phyloP scores from a whole-genome alignment of 2,888 invertebrate species.

The Phyto melanocephala region DNA sequence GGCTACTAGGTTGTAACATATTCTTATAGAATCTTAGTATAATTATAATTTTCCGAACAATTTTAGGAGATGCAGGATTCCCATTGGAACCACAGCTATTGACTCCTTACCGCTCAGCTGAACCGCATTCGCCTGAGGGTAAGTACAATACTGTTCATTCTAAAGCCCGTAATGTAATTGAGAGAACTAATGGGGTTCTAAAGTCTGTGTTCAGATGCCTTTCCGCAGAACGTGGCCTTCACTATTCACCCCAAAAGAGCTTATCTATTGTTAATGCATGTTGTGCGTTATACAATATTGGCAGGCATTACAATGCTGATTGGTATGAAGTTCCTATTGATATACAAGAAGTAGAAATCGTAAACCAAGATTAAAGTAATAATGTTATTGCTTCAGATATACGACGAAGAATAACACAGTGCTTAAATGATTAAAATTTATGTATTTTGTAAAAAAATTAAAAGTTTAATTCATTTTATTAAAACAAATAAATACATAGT shows the following conservation, averaged over 20 bases:
- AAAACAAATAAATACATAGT: too few relatives aligned
- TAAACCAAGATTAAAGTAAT: neutral
- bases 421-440: neutral
- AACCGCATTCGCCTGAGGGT: conserved; percentile 7
- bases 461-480: too few relatives aligned
- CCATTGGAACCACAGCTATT: too few relatives aligned
- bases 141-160: conserved; percentile 27
- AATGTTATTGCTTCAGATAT: neutral
- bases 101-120: conserved; percentile 10
- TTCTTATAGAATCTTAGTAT: too few relatives aligned
- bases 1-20: conserved; percentile 20
- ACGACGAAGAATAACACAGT: neutral
- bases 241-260: conserved; percentile 16
- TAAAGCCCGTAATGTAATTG: conserved; percentile 35
- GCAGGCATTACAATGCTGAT: too few relatives aligned
- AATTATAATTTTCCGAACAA: too few relatives aligned
- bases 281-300: too few relatives aligned
- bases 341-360: neutral
- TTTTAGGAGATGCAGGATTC: conserved; percentile 23
- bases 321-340: neutral
- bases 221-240: conserved; percentile 27
- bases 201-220: conserved; percentile 27
- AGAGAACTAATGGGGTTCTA: conserved; percentile 22
- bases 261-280: conserved; percentile 28
- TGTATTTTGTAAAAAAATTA: too few relatives aligned